A percentile compares a stretch with the other conserved stretches of the same genome.
These are phyloP conservation scores for Mustela lutreola DNA, from an alignment of 2,113 vertebrate species.

Conservation along the genomic window DNA sequence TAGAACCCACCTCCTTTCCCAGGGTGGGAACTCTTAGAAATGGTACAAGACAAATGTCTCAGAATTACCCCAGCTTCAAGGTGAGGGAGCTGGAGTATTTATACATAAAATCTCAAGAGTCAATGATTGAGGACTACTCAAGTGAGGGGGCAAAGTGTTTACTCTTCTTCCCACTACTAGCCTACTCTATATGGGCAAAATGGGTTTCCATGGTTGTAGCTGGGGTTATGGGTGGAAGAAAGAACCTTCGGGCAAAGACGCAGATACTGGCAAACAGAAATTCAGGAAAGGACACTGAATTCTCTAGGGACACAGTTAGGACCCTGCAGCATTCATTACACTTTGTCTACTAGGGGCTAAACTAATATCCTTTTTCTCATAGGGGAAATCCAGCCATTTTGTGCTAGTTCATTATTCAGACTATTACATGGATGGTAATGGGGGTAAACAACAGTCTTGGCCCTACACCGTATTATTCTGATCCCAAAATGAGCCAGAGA, in stretches of 20 bases:
- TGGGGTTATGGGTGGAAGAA: background rate
- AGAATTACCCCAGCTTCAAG: background rate
- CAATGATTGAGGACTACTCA: background rate
- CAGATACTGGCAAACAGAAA: background rate
- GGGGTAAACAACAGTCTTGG: background rate
- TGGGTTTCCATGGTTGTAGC: background rate
- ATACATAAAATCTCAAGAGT: background rate
- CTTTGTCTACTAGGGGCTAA: background rate
- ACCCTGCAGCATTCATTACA: background rate
- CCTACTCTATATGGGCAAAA: background rate
- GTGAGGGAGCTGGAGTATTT: background rate
- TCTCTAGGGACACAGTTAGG: background rate
- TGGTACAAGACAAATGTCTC: background rate
- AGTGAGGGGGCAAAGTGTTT: background rate
- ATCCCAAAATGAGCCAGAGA: background rate
- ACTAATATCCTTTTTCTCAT: background rate
- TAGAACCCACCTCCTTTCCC: background rate
- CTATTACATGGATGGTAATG: background rate
- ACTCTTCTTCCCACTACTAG: background rate
- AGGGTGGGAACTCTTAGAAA: background rate
- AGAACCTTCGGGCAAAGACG: background rate
- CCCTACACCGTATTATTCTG: background rate
- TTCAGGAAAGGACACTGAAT: background rate
- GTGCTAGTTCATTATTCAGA: background rate
- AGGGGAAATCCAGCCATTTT: background rate